Base-by-base conservation (phyloP, 1,140 invertebrate species). In the Lordiphosa stackelbergi region DNA sequence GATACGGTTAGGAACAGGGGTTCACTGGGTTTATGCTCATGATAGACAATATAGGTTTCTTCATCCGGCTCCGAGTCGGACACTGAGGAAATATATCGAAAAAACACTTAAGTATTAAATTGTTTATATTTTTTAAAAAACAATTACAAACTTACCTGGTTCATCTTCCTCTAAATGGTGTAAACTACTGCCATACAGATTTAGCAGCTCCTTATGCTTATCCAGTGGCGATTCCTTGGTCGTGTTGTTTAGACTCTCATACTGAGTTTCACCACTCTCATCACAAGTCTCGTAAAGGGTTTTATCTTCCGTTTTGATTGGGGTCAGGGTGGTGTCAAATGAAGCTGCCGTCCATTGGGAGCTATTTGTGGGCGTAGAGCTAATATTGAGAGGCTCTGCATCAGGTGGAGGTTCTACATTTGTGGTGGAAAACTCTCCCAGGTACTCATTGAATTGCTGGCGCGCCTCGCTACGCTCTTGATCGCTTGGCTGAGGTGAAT, bases 1-100 rank as follows among this genome's bases (percentile, higher is more conserved):
- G 86, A 86, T 41, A 87, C 55, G 5, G 87, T 85, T 13, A 88
- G 54, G 24, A 88, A 86, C 41, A 88, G 19, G 1, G 85, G 66
- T 5, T 85, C 79, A 11, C 60, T 84, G 2, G 61, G 51, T 35
- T 73, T 77, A 16, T 75, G 53, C 3, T 58, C 66, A 31, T 68
- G 68, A 41, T 70, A 68, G 0, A 87, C 86, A 45, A 85, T 87
- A 35, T 85, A 88, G 0, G 64, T 56, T 34, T 86, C 83, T 38
- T 87, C 84, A 54, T 87, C 84, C 6, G 71, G 66, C 11, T 88
- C 87, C 12, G 65, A 57, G 4, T 88, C 87, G 8, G 86, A 88
- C 6, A 84, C 85, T 86, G 2, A 5, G 28, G 28, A 24, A 24
- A 24, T 24, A 24, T 5, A 24, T 24, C 5, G 22, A 7, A 42